These are phyloP conservation scores for Alviniconcha strummeri DNA, from an alignment of 2,888 invertebrate genomes.

Conservation along the genomic window DNA sequence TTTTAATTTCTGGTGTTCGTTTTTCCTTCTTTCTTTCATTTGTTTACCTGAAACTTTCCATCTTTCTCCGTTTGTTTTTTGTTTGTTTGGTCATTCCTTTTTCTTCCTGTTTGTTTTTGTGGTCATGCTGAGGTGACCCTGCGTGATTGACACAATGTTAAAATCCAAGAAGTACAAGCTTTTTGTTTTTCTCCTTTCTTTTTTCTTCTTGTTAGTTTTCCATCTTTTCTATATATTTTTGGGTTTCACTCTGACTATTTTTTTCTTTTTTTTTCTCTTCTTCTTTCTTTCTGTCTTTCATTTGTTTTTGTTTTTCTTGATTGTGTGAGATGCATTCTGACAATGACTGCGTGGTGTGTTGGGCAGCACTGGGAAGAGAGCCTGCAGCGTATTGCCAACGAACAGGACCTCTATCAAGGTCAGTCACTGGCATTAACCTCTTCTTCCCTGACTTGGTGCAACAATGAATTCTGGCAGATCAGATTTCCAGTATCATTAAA, in stretches of 20 bases:
- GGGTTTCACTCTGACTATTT: not conserved
- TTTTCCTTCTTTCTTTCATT: not conserved
- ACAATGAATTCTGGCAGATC: no score
- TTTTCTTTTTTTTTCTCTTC: not conserved
- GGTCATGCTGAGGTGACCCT: not conserved
- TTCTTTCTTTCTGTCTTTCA: not conserved
- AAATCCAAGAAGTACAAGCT: not conserved
- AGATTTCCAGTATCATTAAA: no score
- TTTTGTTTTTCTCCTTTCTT: not conserved
- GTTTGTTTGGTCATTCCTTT: not conserved
- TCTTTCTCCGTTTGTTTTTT: not conserved
- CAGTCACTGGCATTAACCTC: not conserved
- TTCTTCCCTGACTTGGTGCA: no score
- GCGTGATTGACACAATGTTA: no score
- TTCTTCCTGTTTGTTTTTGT: not conserved
- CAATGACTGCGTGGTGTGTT: not conserved
- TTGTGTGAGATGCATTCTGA: not conserved
- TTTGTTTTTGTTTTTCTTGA: not conserved
- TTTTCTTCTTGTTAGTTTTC: not conserved
- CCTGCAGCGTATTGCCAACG: slow-evolving; percentile 81
- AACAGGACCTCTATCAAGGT: slow-evolving; percentile 80
- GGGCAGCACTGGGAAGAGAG: slow-evolving; percentile 83
- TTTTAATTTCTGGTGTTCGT: not conserved
- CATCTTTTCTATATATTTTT: not conserved
- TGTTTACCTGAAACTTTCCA: not conserved